A percentile compares a stretch with the other conserved stretches of the same genome.
These are phyloP conservation scores for Amiota minor DNA, from an alignment of 2,888 invertebrate genomes.

Conservation along the genomic window DNA sequence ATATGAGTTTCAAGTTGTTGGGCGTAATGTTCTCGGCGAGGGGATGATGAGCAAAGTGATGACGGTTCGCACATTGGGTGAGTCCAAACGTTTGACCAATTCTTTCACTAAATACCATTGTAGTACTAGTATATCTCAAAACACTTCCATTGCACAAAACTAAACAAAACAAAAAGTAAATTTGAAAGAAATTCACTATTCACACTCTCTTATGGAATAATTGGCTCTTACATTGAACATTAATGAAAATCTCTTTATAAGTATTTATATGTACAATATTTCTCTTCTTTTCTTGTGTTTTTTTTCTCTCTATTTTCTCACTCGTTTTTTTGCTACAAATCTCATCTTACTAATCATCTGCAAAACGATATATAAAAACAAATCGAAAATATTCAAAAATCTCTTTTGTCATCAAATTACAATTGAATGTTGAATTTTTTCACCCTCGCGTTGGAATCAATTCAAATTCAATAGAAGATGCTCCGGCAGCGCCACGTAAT, in stretches of 20 bases:
- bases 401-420: constrained; percentile 1
- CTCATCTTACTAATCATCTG: constrained; percentile 33
- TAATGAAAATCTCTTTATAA: neutral
- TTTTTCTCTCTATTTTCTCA: constrained; percentile 62
- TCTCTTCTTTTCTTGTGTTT: constrained; percentile 53
- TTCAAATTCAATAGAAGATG: constrained; percentile 73
- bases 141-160: constrained; percentile 44
- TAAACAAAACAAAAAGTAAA: constrained; percentile 35
- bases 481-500: constrained; percentile 73
- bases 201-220: constrained; percentile 39
- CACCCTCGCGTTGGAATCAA: constrained; percentile 57
- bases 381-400: constrained; percentile 35
- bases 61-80: constrained; percentile 91
- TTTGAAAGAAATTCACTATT: constrained; percentile 41
- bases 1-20: constrained; percentile 97
- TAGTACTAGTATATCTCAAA: constrained; percentile 39
- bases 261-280: constrained; percentile 39
- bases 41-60: constrained; percentile 96
- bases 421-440: constrained; percentile 65
- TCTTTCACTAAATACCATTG: constrained; percentile 13
- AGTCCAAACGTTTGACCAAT: constrained; percentile 52
- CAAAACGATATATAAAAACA: constrained; percentile 26
- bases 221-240: constrained; percentile 61
- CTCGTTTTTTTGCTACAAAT: constrained; percentile 46
- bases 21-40: constrained; percentile 94